These are phyloP conservation scores for Heterochromis multidens DNA, from an alignment of 2,113 vertebrate species.

Conservation along the genomic window DNA sequence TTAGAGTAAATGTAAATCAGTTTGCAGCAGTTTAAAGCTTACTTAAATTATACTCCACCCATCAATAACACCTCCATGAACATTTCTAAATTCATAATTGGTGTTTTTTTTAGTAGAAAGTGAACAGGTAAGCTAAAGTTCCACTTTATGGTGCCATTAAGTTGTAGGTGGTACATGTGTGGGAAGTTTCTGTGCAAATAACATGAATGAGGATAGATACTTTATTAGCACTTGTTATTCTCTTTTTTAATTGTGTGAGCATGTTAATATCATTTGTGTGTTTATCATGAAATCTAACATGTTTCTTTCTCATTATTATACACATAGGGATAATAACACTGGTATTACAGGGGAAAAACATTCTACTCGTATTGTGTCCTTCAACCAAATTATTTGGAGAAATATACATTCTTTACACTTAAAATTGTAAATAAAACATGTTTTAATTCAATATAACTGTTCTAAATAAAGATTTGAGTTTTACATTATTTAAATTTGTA, in stretches of 20 bases:
- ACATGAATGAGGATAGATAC: constrained; percentile 81
- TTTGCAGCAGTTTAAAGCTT: neutral
- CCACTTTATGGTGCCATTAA: constrained; percentile 89
- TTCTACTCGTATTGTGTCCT: neutral
- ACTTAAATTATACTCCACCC: constrained; percentile 67
- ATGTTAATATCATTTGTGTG: constrained; percentile 51
- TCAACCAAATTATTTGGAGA: neutral
- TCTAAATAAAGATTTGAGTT: constrained; percentile 21
- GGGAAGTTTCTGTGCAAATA: constrained; percentile 93
- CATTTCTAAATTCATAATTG: constrained; percentile 84
- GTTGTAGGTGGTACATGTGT: constrained; percentile 88
- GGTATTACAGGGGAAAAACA: neutral
- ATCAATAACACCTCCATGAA: constrained; percentile 60
- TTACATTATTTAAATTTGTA: neutral
- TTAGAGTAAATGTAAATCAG: neutral
- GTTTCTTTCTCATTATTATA: neutral
- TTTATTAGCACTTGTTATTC: constrained; percentile 75
- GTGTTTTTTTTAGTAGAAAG: constrained; percentile 80
- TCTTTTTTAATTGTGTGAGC: neutral
- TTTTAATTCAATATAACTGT: neutral
- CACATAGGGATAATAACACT: neutral
- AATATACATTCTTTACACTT: neutral
- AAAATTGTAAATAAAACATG: constrained; percentile 11
- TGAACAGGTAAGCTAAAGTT: constrained; percentile 85
- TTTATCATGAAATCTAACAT: constrained; percentile 68